Evolutionary conservation across 2,888 invertebrate genomes (phyloP).

Genomic region (Plagiodera versicolora): DNA sequence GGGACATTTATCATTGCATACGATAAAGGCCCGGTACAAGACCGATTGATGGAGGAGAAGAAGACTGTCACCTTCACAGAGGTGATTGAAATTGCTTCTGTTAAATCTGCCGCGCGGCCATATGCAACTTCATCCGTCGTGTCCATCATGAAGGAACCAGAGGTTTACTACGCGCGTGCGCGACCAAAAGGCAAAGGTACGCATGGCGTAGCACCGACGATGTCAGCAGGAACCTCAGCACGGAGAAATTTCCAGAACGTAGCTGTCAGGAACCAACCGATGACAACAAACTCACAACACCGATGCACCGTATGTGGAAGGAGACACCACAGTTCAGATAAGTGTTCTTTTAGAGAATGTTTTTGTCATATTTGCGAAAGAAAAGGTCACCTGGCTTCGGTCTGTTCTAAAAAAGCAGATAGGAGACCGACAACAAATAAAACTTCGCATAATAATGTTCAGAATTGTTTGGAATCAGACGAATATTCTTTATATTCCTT

Average conservation of each 20-base stretch:
- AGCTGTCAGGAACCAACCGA: too few species aligned
- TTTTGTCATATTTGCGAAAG: slow-evolving; percentile 14
- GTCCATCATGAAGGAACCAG: neutral
- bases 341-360: slow-evolving; percentile 16
- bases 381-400: slow-evolving; percentile 15
- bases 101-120: neutral
- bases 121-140: neutral
- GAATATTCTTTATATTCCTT: neutral
- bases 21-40: slow-evolving; percentile 11
- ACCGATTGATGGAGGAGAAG: slow-evolving; percentile 16
- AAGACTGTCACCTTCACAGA: slow-evolving; percentile 2
- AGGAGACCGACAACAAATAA: neutral
- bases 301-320: too few species aligned
- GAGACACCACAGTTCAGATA: slow-evolving; percentile 6
- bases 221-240: neutral
- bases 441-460: neutral
- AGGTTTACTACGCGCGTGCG: too few species aligned
- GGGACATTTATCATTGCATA: slow-evolving; percentile 20
- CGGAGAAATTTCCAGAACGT: neutral
- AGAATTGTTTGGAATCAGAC: neutral
- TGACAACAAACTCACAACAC: too few species aligned
- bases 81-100: slow-evolving; percentile 8
- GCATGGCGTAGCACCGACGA: too few species aligned
- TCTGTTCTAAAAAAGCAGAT: slow-evolving; percentile 8
- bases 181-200: neutral